phyloP scores from a whole-genome alignment of 1,140 invertebrate genomes.

The Galendromus occidentalis region DNA sequence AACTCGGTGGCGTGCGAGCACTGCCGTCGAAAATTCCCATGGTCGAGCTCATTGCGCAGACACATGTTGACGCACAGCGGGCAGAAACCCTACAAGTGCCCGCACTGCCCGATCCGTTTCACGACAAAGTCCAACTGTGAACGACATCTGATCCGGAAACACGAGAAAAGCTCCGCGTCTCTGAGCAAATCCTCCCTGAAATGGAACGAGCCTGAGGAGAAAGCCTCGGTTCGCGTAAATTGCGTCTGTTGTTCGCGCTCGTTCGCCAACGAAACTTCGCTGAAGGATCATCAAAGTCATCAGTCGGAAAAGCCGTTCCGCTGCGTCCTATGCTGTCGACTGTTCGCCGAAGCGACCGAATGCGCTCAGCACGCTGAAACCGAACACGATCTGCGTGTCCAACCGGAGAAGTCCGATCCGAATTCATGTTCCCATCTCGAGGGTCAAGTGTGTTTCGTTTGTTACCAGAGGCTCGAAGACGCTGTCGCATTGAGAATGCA shows the following conservation, averaged over 20 bases:
- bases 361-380: background rate
- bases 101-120: constrained; percentile 69
- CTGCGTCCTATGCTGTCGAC: background rate
- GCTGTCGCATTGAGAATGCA: background rate
- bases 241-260: background rate
- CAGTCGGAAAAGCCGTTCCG: background rate
- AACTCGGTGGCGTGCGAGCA: constrained; percentile 74
- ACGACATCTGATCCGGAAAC: constrained; percentile 70
- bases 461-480: background rate
- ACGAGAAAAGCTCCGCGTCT: constrained; percentile 29
- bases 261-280: background rate
- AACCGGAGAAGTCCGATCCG: background rate
- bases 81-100: constrained; percentile 86
- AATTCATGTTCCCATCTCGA: background rate
- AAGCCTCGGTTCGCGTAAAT: background rate
- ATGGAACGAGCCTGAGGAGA: no score
- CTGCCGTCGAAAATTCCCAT: constrained; percentile 77
- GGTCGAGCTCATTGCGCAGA: constrained; percentile 74
- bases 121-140: constrained; percentile 95
- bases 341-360: background rate
- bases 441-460: background rate
- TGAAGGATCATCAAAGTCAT: background rate
- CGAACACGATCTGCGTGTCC: background rate
- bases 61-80: constrained; percentile 85
- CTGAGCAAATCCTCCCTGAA: no score